Base-by-base conservation (phyloP, 2,888 invertebrate genomes). In the Linhomoeus sp. region DNA sequence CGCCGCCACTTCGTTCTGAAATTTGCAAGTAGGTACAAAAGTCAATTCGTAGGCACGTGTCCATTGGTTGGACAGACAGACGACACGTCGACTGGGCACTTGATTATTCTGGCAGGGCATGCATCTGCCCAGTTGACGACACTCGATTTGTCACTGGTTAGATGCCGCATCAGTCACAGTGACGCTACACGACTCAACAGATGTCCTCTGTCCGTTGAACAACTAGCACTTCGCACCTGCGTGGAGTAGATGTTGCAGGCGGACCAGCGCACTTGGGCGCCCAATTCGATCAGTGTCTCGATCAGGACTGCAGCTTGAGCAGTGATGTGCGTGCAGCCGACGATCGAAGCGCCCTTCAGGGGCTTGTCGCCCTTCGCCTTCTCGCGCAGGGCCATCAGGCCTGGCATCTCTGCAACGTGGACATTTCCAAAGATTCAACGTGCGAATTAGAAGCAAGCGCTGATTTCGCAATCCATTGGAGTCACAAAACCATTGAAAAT, bases 161-260 rank as follows among this genome's bases (percentile, higher is more conserved):
- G n/a, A n/a, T n/a, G n/a, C n/a, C n/a, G n/a, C n/a, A n/a, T n/a
- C n/a, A n/a, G n/a, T n/a, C n/a, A n/a, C n/a, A n/a, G n/a, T n/a
- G n/a, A n/a, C n/a, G n/a, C n/a, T n/a, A n/a, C n/a, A n/a, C n/a
- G n/a, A n/a, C n/a, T n/a, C n/a, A n/a, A n/a, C n/a, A n/a, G n/a
- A n/a, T n/a, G n/a, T n/a, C n/a, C n/a, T n/a, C n/a, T n/a, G n/a
- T n/a, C n/a, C n/a, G n/a, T n/a, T n/a, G n/a, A n/a, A n/a, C n/a
- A n/a, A n/a, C n/a, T n/a, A n/a, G n/a, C n/a, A n/a, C n/a, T n/a
- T n/a, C n/a, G 24, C 66, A 78, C 78, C 74, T 80, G 90, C 17
- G 92, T 92, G 47, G 90, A 92, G 70, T 88, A 92, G 60, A 92
- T 92, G 68, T 92, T 92, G 68, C 92, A 92, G 2, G 90, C 88